phyloP scores from a whole-genome alignment of 2,888 invertebrate species.

The Xylota sylvarum region DNA sequence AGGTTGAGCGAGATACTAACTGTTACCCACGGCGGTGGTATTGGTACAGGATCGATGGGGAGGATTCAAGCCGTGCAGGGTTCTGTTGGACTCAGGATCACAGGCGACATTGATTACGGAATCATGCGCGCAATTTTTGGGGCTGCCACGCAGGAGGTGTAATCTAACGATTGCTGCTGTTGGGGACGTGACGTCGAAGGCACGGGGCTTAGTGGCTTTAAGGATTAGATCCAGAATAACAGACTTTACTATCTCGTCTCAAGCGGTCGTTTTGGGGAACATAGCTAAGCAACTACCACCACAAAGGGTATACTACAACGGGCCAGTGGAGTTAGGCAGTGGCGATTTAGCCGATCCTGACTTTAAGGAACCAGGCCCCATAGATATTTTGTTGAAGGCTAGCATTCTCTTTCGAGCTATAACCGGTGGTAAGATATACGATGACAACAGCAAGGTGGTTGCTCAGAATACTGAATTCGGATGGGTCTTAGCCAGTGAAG shows the following conservation, averaged over 20 bases:
- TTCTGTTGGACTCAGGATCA: constrained; percentile 32
- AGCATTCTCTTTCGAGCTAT: not conserved
- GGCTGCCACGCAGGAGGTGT: not conserved
- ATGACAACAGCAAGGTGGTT: not conserved
- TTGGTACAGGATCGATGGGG: constrained; percentile 27
- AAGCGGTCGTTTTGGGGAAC: not conserved
- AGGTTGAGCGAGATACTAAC: not conserved
- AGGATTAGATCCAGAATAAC: not conserved
- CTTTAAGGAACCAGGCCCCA: not conserved
- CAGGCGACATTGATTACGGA: constrained; percentile 35
- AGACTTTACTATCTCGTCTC: not conserved
- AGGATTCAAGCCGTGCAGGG: too few relatives aligned
- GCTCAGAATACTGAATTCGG: not conserved
- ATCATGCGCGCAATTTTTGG: constrained; percentile 26
- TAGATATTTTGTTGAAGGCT: too few relatives aligned
- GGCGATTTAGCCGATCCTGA: too few relatives aligned
- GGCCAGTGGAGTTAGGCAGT: too few relatives aligned
- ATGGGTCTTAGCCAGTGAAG: not conserved
- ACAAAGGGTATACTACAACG: constrained; percentile 3
- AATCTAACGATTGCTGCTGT: constrained; percentile 2
- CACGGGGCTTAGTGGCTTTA: not conserved
- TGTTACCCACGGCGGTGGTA: constrained; percentile 19
- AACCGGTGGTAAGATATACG: not conserved
- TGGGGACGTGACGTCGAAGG: not conserved
- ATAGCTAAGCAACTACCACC: not conserved